A percentile compares a stretch with the other conserved stretches of the same genome.
phyloP scores from a whole-genome alignment of 53 echinoderm and acorn worm species.

The Zoroaster sp. region DNA sequence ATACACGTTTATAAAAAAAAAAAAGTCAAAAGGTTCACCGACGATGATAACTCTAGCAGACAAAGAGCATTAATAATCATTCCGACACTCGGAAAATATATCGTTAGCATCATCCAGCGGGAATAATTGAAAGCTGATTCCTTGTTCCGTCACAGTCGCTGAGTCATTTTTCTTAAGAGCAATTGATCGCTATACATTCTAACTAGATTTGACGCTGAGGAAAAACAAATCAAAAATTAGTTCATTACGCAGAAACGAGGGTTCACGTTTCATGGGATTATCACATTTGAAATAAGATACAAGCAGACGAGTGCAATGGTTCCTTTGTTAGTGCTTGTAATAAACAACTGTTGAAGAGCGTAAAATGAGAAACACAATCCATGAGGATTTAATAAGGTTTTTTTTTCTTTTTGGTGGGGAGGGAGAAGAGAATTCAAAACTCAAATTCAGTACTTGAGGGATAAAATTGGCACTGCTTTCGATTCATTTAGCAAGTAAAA shows the following conservation, averaged over 20 bases:
- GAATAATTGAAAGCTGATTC: not conserved
- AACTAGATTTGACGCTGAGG: not conserved
- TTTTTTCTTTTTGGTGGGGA: no score
- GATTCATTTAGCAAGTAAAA: no score
- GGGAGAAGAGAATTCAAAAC: no score
- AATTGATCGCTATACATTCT: not conserved
- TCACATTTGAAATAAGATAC: not conserved
- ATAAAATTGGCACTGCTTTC: no score
- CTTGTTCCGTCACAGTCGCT: not conserved
- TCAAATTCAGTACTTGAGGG: no score
- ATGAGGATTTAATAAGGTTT: no score
- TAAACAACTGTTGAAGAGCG: no score
- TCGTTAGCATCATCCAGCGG: not conserved
- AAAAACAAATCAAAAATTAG: not conserved
- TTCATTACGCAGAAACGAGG: not conserved
- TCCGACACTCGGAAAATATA: not conserved
- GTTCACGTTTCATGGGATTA: not conserved
- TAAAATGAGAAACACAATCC: no score
- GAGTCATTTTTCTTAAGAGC: constrained; percentile 18
- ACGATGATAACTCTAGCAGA: not conserved
- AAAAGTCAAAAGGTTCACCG: not conserved
- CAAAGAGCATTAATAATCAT: constrained; percentile 33
- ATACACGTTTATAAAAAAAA: not conserved
- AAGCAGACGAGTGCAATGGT: not conserved
- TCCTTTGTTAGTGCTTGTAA: no score